Percentiles rank a stretch among this genome's conserved stretches.
Evolutionary conservation across 2,888 invertebrate genomes (phyloP).

Genomic region (Pyrochroa serraticornis): DNA sequence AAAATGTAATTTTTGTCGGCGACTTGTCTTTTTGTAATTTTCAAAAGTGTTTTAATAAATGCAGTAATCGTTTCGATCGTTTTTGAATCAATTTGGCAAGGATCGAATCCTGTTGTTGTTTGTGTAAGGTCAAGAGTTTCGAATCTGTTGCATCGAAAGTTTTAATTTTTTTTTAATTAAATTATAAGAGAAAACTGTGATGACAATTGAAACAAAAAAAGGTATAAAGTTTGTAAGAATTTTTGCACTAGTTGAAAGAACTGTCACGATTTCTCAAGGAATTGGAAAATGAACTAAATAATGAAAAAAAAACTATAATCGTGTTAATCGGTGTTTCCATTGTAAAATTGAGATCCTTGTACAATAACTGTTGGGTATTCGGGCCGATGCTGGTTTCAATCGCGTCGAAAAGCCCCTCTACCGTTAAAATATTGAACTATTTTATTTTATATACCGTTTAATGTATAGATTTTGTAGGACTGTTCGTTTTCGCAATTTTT

Average conservation of each 20-base stretch:
- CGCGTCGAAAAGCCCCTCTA: neutral
- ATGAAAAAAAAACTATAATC: constrained; percentile 19
- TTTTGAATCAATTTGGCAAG: too few species aligned
- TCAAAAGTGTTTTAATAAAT: constrained; percentile 5
- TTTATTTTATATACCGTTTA: constrained; percentile 35
- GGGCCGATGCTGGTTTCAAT: neutral
- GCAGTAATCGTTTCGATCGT: too few species aligned
- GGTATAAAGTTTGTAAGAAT: constrained; percentile 17
- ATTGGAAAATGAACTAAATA: constrained; percentile 10
- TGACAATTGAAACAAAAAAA: constrained; percentile 10
- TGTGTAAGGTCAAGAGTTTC: neutral
- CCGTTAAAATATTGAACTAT: constrained; percentile 10
- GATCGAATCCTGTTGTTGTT: too few species aligned
- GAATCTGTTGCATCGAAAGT: constrained; percentile 1
- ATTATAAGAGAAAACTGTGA: constrained; percentile 22
- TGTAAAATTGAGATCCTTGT: constrained; percentile 35
- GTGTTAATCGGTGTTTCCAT: constrained; percentile 34
- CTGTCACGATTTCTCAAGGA: constrained; percentile 10
- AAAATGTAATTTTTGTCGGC: constrained; percentile 11
- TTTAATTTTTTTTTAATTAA: constrained; percentile 6
- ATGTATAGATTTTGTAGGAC: constrained; percentile 30
- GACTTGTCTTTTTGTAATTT: constrained; percentile 3
- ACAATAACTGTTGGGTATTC: constrained; percentile 35
- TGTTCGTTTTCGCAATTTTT: constrained; percentile 27
- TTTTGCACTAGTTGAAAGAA: constrained; percentile 33